Evolutionary conservation across 92 coral and sea anemone species (phyloP), one percentile per base, ranked within the genome.

Genomic region (Siderastrea siderea): DNA sequence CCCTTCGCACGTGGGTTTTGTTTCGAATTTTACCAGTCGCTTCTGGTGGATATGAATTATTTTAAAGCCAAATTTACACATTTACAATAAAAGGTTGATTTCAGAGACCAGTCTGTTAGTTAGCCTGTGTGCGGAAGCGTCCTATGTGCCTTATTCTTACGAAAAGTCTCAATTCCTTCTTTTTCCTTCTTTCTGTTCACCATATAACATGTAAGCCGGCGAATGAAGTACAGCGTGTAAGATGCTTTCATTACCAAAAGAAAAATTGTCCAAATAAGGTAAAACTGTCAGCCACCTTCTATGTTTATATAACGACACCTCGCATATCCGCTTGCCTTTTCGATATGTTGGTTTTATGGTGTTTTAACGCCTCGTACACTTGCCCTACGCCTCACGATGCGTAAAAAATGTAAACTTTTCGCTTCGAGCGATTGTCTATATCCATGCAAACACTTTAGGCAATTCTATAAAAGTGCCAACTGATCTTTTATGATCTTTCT

Each of bases 1-100:
- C 26, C 55, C 47, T 70, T 57, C 77, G 58, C 77, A 82, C 86
- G 78, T 70, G 60, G 51, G 19, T 12, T 68, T 55, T 68, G 58
- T 14, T 59, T 3, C 1, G 12, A 1, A 47, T 54, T 76, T 9
- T 59, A 6, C 19, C 7, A 11, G 38, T 38, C 50, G 49, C 9
- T 67, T 43, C 11, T 17, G 69, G 44, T 38, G 61, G 61, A 55
- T 55, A 4, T 2, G 10, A 3, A 55, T 55, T 55, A 7, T 26
- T 26, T 26, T 26, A 26, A 26, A 26, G 38, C 38, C 38, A 26
- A 26, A 26, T 26, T 26, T 26, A 26, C 38, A 0, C 38, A 26
- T 26, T 26, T 26, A 26, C 38, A 26, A 26, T 26, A 26, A 26
- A 26, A 26, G 38, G 38, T 26, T 26, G 38, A 26, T 26, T 26